Base-by-base conservation (phyloP, 2,888 invertebrate genomes). In the Sicus ferrugineus region DNA sequence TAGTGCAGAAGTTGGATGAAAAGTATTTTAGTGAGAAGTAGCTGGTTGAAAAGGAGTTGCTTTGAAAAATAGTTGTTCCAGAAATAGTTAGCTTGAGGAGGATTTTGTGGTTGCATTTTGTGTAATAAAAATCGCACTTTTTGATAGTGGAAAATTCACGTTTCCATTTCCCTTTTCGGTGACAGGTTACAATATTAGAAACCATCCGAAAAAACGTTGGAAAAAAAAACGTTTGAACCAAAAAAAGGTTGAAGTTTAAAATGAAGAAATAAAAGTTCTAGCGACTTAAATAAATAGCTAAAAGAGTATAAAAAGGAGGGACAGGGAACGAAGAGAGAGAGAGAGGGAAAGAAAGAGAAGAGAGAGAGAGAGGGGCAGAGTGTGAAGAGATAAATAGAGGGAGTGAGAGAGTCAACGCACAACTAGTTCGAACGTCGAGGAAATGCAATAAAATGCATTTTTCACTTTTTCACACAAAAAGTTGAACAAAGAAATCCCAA, bases 391-490 rank as follows among this genome's bases (percentile, higher is more conserved):
- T n/a, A 50, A n/a, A 50, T 2, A 50, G 23, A 50, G 3, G 2
- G 50, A 50, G 5, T 21, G 23, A 19, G 21, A 23, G 4, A 50
- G 19, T n/a, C 5, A 34, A 34, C 38, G 38, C n/a, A n/a, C n/a
- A n/a, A n/a, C n/a, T n/a, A n/a, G n/a, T n/a, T n/a, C 38, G 38
- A 34, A 34, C 11, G 38, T 21, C 11, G 23, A 21, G 1, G 5
- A 50, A 50, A 23, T 50, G 50, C 50, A 50, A 50, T 50, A 50
- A 6, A 50, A 50, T 50, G 50, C 50, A 50, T 50, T 50, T 50
- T 21, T 50, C 50, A 50, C 23, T 21, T 50, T 50, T 23, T 1
- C 1, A 11, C 5, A n/a, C 19, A 21, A 50, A 50, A 50, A 21
- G 19, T 23, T 21, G 5, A 50, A 16, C 19, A 50, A 6, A 14